phyloP scores from a whole-genome alignment of 2,888 invertebrate genomes.

The Phalera bucephala region DNA sequence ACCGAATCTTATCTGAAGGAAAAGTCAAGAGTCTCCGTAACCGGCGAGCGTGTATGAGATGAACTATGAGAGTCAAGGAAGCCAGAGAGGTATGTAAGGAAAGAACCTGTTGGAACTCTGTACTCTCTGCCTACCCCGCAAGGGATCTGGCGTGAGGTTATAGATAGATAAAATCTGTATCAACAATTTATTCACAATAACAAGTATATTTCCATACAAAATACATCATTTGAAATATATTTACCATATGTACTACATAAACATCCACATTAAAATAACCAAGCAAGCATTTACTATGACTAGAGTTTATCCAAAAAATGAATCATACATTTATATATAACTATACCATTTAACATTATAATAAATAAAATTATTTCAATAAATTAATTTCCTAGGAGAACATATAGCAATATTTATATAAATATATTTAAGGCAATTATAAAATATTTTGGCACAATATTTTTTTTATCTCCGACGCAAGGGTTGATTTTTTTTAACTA shows the following conservation, averaged over 20 bases:
- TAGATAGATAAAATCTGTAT: constrained; percentile 43
- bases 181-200: constrained; percentile 72
- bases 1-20: no score
- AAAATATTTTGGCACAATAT: constrained; percentile 55
- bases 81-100: no score
- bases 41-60: no score
- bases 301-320: constrained; percentile 47
- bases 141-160: no score
- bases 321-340: constrained; percentile 26
- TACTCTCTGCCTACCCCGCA: no score
- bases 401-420: constrained; percentile 20
- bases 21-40: no score
- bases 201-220: constrained; percentile 72
- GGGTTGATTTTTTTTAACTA: no score
- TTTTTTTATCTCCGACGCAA: constrained; percentile 17
- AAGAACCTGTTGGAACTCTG: no score
- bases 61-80: no score
- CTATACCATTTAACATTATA: constrained; percentile 10
- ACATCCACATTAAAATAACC: constrained; percentile 34
- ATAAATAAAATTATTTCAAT: constrained; percentile 3
- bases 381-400: constrained; percentile 28
- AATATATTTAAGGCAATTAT: constrained; percentile 33
- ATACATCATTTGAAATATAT: constrained; percentile 67
- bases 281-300: constrained; percentile 49
- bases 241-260: constrained; percentile 34